These are phyloP conservation scores for Pinna nobilis DNA, from an alignment of 1,140 invertebrate species.

Conservation along the genomic window DNA sequence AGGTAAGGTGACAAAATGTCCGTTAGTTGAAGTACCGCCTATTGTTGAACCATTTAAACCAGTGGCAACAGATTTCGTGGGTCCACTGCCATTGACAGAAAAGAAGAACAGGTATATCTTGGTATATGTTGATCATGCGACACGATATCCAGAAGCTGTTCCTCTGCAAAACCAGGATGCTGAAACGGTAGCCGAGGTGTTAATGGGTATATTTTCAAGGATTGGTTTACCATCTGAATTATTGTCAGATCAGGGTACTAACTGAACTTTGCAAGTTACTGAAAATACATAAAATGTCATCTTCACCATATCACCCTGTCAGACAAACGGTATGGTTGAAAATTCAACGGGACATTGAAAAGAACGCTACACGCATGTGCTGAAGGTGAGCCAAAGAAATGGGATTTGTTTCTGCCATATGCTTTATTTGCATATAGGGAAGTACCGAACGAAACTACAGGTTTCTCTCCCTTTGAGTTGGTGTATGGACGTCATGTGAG, in stretches of 20 bases:
- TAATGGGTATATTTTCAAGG: slow-evolving; percentile 64
- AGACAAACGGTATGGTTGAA: slow-evolving; percentile 20
- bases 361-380: slow-evolving; percentile 10
- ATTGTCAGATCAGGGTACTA: slow-evolving; percentile 74
- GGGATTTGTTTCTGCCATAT: not conserved
- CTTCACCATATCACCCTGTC: slow-evolving; percentile 19
- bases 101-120: slow-evolving; percentile 17
- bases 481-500: not conserved
- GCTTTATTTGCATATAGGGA: slow-evolving; percentile 20
- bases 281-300: not conserved
- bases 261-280: slow-evolving; percentile 33
- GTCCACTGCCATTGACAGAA: slow-evolving; percentile 7
- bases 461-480: not conserved
- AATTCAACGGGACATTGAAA: slow-evolving; percentile 24
- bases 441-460: not conserved
- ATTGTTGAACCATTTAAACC: not conserved
- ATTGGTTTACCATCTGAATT: slow-evolving; percentile 62
- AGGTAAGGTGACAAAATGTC: not conserved
- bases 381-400: not conserved
- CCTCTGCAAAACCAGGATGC: slow-evolving; percentile 30
- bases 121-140: slow-evolving; percentile 7
- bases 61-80: not conserved
- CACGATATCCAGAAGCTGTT: slow-evolving; percentile 50
- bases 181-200: slow-evolving; percentile 42
- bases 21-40: not conserved